Percentiles rank a stretch among this genome's conserved stretches.
Conservation (phyloP, 2,113 vertebrate genomes). For the Podilymbus podiceps region DNA sequence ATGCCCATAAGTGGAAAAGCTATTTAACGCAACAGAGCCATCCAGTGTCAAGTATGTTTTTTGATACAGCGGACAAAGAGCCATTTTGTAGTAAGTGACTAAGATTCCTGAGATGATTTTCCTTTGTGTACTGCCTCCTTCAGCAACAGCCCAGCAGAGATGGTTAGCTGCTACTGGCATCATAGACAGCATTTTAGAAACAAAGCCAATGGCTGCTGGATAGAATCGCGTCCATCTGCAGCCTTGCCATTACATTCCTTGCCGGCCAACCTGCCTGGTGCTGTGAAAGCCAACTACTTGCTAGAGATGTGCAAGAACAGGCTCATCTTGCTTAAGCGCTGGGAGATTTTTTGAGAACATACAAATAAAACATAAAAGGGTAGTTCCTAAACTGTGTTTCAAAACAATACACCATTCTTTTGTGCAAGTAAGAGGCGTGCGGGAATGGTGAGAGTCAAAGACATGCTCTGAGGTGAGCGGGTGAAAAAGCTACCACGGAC, state of each 20-base stretch:
- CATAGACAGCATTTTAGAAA: not conserved
- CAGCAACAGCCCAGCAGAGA: not conserved
- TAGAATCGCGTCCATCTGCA: not conserved
- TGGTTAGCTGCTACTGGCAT: not conserved
- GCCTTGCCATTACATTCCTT: not conserved
- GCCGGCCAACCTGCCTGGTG: not conserved
- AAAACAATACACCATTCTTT: not conserved
- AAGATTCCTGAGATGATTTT: not conserved
- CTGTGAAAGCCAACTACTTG: not conserved
- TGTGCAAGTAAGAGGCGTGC: not conserved
- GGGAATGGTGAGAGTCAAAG: not conserved
- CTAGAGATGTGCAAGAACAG: not conserved
- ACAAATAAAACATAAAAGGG: not conserved
- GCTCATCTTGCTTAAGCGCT: not conserved
- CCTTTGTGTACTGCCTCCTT: not conserved
- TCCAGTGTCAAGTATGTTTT: slow-evolving; percentile 80
- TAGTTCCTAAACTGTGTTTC: not conserved
- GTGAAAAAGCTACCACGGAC: not conserved
- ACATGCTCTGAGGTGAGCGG: not conserved
- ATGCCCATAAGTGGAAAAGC: slow-evolving; percentile 82
- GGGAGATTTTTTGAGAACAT: not conserved
- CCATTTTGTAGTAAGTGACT: slow-evolving; percentile 88
- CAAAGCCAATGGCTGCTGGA: not conserved
- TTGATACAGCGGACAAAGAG: slow-evolving; percentile 81
- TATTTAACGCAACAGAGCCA: slow-evolving; percentile 73